phyloP scores from a whole-genome alignment of 2,113 vertebrate genomes.

The Chinchilla lanigera region DNA sequence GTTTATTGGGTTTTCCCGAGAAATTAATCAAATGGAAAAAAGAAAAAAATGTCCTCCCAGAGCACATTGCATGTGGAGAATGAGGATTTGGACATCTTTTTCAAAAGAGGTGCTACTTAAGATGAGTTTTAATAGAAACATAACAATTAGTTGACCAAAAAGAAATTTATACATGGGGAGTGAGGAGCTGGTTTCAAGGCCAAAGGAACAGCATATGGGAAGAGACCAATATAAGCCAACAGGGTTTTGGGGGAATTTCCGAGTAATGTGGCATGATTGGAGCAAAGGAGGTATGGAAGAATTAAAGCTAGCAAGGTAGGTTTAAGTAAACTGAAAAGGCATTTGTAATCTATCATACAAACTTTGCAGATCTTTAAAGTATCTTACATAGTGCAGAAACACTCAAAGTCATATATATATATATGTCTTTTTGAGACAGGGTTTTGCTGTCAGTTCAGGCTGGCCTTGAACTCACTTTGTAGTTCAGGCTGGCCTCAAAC shows the following conservation, averaged over 20 bases:
- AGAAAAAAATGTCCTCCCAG: background rate
- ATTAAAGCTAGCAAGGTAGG: background rate
- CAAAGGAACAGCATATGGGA: background rate
- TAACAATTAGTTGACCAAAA: background rate
- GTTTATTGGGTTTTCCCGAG: background rate
- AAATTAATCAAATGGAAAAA: background rate
- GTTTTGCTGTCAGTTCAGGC: no score
- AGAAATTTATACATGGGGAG: background rate
- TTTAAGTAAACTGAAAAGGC: background rate
- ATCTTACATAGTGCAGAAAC: background rate
- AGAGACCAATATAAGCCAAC: background rate
- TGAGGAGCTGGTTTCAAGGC: background rate
- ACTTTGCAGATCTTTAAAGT: background rate
- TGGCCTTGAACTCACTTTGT: no score
- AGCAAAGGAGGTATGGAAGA: background rate
- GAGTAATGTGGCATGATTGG: background rate
- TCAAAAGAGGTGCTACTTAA: background rate
- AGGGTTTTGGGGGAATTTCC: background rate
- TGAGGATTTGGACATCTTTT: background rate
- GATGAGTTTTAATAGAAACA: slow-evolving; percentile 13
- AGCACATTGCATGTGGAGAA: fast-evolving
- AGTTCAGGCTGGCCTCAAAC: no score
- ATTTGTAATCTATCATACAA: background rate
- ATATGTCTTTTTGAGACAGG: no score
- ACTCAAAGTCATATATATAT: no score